Conservation (phyloP, 2,797 vertebrate genomes). For the Thalassophryne amazonica region DNA sequence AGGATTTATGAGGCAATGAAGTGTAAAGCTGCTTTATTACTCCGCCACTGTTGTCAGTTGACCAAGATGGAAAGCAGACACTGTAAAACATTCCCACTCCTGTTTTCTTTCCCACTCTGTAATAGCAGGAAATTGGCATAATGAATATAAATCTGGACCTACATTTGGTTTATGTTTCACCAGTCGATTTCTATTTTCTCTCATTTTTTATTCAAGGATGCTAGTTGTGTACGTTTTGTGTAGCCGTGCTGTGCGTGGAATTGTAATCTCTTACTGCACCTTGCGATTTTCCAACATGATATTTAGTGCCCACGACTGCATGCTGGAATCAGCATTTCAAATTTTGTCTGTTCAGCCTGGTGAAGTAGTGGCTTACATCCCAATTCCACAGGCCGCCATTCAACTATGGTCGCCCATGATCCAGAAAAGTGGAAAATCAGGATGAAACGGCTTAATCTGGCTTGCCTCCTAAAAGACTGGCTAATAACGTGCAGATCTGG, state of each 20-base stretch:
- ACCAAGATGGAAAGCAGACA: constrained; percentile 37
- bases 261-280: too few species aligned
- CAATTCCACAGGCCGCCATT: too few species aligned
- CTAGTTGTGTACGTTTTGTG: neutral
- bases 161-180: constrained; percentile 11
- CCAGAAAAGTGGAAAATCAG: too few species aligned
- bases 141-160: constrained; percentile 29
- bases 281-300: too few species aligned
- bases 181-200: neutral
- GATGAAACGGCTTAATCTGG: too few species aligned
- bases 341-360: too few species aligned
- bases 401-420: too few species aligned
- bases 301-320: too few species aligned
- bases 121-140: constrained; percentile 36
- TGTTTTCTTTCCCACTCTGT: constrained; percentile 32
- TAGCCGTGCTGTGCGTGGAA: neutral
- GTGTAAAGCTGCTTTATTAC: constrained; percentile 71
- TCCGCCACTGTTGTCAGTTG: constrained; percentile 49
- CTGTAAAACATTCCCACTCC: constrained; percentile 38
- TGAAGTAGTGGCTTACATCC: too few species aligned
- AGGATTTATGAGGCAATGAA: constrained; percentile 76
- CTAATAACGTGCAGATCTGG: too few species aligned
- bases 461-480: too few species aligned
- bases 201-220: neutral
- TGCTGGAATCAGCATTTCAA: too few species aligned